A percentile compares a stretch with the other conserved stretches of the same genome.
Evolutionary conservation across 2,113 vertebrate genomes (phyloP).

Genomic region (Tachysurus fulvidraco): DNA sequence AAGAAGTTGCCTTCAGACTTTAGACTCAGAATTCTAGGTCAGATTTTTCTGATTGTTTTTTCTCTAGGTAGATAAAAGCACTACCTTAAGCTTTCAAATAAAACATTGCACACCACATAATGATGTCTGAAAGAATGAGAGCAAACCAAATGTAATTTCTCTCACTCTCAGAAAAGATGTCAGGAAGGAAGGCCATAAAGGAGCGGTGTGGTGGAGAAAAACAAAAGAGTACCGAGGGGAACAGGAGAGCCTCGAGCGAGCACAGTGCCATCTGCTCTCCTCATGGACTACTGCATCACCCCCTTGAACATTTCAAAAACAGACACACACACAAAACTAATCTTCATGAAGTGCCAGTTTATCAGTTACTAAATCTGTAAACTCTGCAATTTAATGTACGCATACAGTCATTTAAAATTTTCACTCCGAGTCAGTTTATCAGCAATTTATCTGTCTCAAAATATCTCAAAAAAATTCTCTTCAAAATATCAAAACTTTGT

Average conservation of each 20-base stretch:
- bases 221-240: conserved; percentile 29
- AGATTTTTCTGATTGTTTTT: neutral
- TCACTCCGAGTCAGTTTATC: neutral
- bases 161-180: neutral
- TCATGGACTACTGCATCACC: conserved; percentile 12
- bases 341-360: neutral
- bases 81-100: neutral
- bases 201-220: conserved; percentile 8
- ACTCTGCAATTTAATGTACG: neutral
- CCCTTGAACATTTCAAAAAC: neutral
- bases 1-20: neutral
- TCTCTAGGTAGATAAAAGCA: neutral
- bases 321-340: neutral
- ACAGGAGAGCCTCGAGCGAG: conserved; percentile 38
- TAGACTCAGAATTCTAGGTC: neutral
- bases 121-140: conserved; percentile 20
- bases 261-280: conserved; percentile 46
- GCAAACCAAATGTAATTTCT: conserved; percentile 31
- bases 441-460: neutral
- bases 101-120: conserved; percentile 6
- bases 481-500: too few relatives aligned
- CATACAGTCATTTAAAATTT: neutral
- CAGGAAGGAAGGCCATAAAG: neutral
- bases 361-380: neutral
- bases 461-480: too few relatives aligned